A percentile compares a stretch with the other conserved stretches of the same genome.
Conservation (phyloP, 2,113 vertebrate species). For the Macquaria australasica region DNA sequence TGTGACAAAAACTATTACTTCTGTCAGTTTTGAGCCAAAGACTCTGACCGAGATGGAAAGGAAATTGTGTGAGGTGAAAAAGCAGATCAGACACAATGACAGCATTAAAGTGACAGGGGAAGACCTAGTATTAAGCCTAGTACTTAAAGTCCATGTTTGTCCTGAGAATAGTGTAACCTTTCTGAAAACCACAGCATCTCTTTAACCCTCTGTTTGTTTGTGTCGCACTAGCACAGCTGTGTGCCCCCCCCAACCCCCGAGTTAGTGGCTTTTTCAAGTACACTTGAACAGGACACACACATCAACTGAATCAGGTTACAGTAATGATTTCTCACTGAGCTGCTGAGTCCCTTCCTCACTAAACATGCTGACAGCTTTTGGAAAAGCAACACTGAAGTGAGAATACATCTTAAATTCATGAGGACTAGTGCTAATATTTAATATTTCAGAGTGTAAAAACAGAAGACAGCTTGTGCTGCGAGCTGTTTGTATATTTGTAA, state of each 20-base stretch:
- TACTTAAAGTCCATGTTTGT: too few relatives aligned
- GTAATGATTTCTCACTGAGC: constrained; percentile 26
- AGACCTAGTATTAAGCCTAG: too few relatives aligned
- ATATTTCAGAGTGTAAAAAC: constrained; percentile 63
- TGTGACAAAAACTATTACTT: neutral
- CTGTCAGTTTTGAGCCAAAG: neutral
- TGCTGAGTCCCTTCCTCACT: neutral
- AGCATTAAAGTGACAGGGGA: neutral
- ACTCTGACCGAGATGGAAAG: neutral
- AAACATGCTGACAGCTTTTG: constrained; percentile 34
- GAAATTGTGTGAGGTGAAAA: neutral
- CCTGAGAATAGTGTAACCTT: too few relatives aligned
- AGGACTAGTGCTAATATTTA: constrained; percentile 55
- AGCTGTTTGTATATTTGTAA: constrained; percentile 58
- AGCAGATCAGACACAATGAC: neutral
- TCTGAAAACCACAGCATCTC: too few relatives aligned
- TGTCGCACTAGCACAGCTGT: too few relatives aligned
- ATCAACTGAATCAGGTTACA: constrained; percentile 7
- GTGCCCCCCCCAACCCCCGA: too few relatives aligned
- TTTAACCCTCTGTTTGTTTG: too few relatives aligned
- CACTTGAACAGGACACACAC: constrained; percentile 3
- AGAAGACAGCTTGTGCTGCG: constrained; percentile 46
- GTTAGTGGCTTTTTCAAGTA: neutral
- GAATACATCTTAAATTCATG: constrained; percentile 59
- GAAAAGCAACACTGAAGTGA: constrained; percentile 33